Conservation (phyloP, 2,113 vertebrate genomes). For the Erythrocercus mccallii region DNA sequence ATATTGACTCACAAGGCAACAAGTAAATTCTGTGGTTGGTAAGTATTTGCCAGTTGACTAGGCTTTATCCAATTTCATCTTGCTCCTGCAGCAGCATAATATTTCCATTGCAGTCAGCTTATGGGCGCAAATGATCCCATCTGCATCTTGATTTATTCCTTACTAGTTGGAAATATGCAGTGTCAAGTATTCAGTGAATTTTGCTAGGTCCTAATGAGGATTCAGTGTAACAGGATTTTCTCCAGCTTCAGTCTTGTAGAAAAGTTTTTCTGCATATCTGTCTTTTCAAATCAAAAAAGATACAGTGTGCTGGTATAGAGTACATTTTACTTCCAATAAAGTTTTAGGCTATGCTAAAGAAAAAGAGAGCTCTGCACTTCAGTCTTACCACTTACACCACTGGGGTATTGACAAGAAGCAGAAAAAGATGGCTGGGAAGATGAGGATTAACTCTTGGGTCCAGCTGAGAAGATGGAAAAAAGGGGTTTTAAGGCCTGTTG, state of each 20-base stretch:
- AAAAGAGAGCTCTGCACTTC: background rate
- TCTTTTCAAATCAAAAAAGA: constrained; percentile 35
- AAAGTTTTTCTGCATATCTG: constrained; percentile 42
- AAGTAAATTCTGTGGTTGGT: constrained; percentile 34
- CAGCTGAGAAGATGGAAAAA: background rate
- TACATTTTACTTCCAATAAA: constrained; percentile 14
- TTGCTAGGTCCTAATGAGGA: constrained; percentile 55
- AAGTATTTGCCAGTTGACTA: constrained; percentile 30
- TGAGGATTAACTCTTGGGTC: background rate
- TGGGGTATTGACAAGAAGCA: background rate
- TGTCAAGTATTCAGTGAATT: constrained; percentile 62
- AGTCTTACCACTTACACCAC: background rate
- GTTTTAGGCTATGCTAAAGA: constrained; percentile 1
- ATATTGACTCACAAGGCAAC: constrained; percentile 34
- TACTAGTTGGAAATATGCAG: constrained; percentile 45
- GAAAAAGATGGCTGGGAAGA: background rate
- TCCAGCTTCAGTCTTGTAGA: constrained; percentile 45
- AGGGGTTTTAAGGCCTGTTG: background rate
- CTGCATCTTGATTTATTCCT: constrained; percentile 66
- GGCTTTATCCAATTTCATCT: constrained; percentile 31
- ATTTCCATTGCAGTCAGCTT: constrained; percentile 51
- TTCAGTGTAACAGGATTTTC: constrained; percentile 50
- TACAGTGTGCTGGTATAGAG: background rate
- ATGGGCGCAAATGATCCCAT: constrained; percentile 50
- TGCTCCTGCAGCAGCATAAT: constrained; percentile 33